Conservation (phyloP, 2,797 vertebrate species). For the Falco novaeseelandiae region DNA sequence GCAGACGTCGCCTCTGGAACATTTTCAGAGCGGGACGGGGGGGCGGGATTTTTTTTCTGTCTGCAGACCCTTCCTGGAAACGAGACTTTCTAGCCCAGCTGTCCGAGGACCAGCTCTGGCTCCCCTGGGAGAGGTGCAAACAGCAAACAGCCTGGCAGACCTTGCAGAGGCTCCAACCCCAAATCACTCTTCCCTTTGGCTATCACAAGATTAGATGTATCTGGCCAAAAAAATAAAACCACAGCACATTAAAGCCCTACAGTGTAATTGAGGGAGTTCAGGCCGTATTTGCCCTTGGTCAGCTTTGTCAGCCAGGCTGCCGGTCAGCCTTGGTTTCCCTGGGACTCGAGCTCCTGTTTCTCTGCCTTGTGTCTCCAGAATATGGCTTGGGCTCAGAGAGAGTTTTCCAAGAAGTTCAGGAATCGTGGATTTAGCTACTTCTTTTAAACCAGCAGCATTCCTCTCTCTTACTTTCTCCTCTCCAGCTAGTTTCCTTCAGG, state of each 20-base stretch:
- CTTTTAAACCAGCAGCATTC: background rate
- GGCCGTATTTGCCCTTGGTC: background rate
- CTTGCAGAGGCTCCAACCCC: background rate
- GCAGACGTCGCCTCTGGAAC: background rate
- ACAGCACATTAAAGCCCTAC: background rate
- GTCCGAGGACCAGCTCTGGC: background rate
- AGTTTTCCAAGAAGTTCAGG: background rate
- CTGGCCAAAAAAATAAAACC: background rate
- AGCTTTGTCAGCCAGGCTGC: background rate
- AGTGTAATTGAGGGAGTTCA: background rate
- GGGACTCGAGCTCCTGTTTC: background rate
- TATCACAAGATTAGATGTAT: background rate
- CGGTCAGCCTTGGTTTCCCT: background rate
- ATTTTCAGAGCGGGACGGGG: background rate
- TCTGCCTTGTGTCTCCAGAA: background rate
- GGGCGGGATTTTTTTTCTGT: background rate
- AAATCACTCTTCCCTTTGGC: background rate
- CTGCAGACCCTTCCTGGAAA: slow-evolving; percentile 10
- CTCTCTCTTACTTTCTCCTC: background rate
- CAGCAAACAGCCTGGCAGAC: background rate
- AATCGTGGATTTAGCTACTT: background rate
- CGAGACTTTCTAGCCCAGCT: background rate
- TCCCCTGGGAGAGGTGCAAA: background rate
- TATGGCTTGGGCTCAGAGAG: background rate
- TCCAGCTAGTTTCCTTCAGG: background rate